These are phyloP conservation scores for Leptinotarsa tumamoca DNA, from an alignment of 2,888 invertebrate species.

Conservation along the genomic window DNA sequence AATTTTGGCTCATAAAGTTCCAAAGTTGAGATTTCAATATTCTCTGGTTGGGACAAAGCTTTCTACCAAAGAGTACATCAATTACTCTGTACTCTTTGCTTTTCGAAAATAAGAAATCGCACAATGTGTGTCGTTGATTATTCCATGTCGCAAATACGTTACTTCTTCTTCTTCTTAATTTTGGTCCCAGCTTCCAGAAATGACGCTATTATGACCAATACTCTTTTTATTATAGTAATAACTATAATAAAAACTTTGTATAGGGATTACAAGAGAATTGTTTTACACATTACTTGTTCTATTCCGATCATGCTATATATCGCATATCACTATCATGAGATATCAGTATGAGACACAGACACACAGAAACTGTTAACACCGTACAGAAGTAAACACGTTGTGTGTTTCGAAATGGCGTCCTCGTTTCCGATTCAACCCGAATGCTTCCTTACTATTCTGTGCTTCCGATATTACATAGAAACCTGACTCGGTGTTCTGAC, in stretches of 20 bases:
- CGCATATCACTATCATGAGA: constrained; percentile 25
- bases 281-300: background rate
- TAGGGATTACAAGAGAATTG: too few relatives aligned
- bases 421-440: background rate
- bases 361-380: background rate
- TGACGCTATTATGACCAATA: too few relatives aligned
- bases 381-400: background rate
- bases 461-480: too few relatives aligned
- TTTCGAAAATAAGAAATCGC: constrained; percentile 16
- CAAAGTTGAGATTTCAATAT: too few relatives aligned
- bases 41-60: too few relatives aligned
- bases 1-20: constrained; percentile 36
- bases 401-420: background rate
- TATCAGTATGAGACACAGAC: constrained; percentile 6
- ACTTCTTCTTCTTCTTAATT: too few relatives aligned
- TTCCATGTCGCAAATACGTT: background rate
- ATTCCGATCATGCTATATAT: constrained; percentile 11
- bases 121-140: constrained; percentile 44
- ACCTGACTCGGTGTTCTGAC: too few relatives aligned
- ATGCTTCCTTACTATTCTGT: background rate
- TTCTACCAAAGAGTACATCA: too few relatives aligned
- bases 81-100: too few relatives aligned
- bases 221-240: too few relatives aligned
- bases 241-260: too few relatives aligned
- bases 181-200: too few relatives aligned